Evolutionary conservation across 2,113 vertebrate genomes (phyloP), one percentile per base, ranked within the genome.

Genomic region (human (Homo sapiens)): DNA sequence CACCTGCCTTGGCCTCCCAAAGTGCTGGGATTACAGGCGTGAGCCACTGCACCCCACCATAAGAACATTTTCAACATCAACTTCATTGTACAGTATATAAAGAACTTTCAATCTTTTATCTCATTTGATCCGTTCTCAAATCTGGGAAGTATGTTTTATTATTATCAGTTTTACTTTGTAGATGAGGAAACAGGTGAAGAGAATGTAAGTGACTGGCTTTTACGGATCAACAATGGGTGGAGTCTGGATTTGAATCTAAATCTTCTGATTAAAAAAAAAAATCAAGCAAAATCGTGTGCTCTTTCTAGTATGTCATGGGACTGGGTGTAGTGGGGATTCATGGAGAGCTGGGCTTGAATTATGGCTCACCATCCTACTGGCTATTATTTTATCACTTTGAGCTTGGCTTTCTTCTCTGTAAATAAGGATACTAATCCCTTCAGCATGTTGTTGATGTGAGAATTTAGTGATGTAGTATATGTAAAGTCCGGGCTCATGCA

Each of bases 321-420:
- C 22, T 16, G 35, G 30, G 13, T 79, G 0, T 40, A 84, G 43
- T 6, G 17, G 40, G 35, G 82, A 85, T 40, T 35, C 72, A 66
- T 48, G 35, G 5, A 59, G 32, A 93, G 8, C 45, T 82, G 52
- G 35, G 14, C 27, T 96, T 75, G 55, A 92, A 76, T 78, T 92
- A 81, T 52, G 30, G 40, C 50, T 78, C n/a, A n/a, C 22, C 27
- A 78, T 94, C 20, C 64, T 38, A 59, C 35, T 79, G 61, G 38
- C 40, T 76, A 25, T 59, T 72, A 72, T 32, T 55, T 81, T 61
- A 89, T 76, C 45, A 81, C 30, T 72, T 87, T 48, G 57, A 96
- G 35, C 50, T 88, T 84, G 35, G 64, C 40, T 90, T 90, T 90
- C 72, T 97, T 5, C 64, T 92, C 85, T 66, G 43, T 59, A 90